These are phyloP conservation scores for Dendrophyllia cribrosa DNA, from an alignment of 64 coral and sea anemone species.

Conservation along the genomic window DNA sequence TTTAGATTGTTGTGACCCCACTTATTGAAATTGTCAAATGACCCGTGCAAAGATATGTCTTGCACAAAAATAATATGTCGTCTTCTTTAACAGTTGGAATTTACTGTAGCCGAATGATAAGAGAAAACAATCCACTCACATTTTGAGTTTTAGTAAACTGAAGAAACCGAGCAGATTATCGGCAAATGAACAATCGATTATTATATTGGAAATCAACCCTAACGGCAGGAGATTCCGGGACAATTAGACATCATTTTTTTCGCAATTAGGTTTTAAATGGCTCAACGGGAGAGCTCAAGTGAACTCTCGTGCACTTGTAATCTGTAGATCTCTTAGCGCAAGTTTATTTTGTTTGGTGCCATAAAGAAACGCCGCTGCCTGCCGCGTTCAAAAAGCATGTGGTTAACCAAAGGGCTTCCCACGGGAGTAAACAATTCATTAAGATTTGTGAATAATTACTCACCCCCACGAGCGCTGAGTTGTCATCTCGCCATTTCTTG, in stretches of 20 bases:
- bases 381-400: background rate
- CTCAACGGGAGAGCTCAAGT: conserved; percentile 10
- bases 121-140: background rate
- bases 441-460: conserved; percentile 34
- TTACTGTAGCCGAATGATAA: no score
- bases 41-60: conserved; percentile 10
- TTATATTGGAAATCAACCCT: background rate
- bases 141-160: background rate
- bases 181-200: background rate
- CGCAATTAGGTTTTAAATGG: conserved; percentile 18
- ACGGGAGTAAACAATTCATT: background rate
- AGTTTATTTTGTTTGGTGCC: background rate
- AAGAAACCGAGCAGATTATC: background rate
- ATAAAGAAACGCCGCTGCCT: background rate
- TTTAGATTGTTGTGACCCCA: conserved; percentile 5
- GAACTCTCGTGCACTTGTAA: background rate
- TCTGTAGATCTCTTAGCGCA: conserved; percentile 8
- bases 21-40: conserved; percentile 17
- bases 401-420: background rate
- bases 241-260: conserved; percentile 23
- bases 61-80: no score
- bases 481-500: conserved; percentile 1
- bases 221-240: conserved; percentile 26
- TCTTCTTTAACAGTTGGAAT: background rate
- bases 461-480: background rate